phyloP scores from a whole-genome alignment of 2,888 invertebrate species.

The Apocheima hispidaria region DNA sequence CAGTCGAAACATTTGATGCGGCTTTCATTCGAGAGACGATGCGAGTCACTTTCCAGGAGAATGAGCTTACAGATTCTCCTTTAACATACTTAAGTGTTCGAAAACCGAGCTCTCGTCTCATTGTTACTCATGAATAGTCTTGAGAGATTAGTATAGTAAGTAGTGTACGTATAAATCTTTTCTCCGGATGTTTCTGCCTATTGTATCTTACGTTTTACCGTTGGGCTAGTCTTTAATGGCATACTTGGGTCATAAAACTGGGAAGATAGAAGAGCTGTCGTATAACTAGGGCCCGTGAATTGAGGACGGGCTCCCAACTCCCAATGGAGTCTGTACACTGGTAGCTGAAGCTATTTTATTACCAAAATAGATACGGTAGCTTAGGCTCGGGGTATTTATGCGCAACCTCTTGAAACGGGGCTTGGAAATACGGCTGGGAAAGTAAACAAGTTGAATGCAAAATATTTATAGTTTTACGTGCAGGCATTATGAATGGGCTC shows the following conservation, averaged over 20 bases:
- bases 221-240: constrained; percentile 44
- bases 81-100: constrained; percentile 3
- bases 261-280: constrained; percentile 42
- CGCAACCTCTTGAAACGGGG: constrained; percentile 30
- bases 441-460: constrained; percentile 26
- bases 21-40: not conserved
- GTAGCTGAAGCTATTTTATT: constrained; percentile 18
- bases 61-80: not conserved
- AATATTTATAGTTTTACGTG: constrained; percentile 30
- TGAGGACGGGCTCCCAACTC: constrained; percentile 29
- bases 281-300: constrained; percentile 49
- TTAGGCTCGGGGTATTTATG: constrained; percentile 40
- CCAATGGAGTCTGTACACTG: constrained; percentile 27
- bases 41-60: constrained; percentile 1
- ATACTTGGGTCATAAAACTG: constrained; percentile 45
- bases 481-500: constrained; percentile 15
- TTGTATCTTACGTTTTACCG: constrained; percentile 24
- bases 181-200: constrained; percentile 13
- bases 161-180: constrained; percentile 23
- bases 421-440: constrained; percentile 13
- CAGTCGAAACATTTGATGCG: constrained; percentile 8
- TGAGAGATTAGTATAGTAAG: constrained; percentile 18
- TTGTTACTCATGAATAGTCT: constrained; percentile 9
- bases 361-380: constrained; percentile 38
- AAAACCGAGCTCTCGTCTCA: not conserved